Base-by-base conservation (phyloP, 2,797 vertebrate species). In the Perodicticus potto region DNA sequence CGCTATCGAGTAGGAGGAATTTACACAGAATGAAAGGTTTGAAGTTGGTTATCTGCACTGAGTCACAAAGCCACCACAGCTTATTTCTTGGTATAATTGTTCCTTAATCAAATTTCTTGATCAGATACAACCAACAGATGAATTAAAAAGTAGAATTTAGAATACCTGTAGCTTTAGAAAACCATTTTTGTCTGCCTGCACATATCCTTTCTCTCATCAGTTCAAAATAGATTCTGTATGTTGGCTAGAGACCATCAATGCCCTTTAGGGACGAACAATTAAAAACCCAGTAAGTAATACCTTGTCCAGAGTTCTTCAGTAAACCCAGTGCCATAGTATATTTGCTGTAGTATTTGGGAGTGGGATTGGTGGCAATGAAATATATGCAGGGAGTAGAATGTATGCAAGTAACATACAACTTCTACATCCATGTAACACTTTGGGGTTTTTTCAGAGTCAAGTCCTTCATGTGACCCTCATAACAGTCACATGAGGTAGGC, bases 41-140 rank as follows among this genome's bases (percentile, higher is more conserved):
- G 23, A 91, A 84, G 37, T 77, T 92, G 34, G 17, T 89, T 93
- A 69, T 76, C 34, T 80, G 2, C 77, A 34, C 37, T 95, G 72
- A 86, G 53, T 93, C 27, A 73, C 55, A 63, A 87, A 81, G 22
- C 19, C n/a, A 81, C 19, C 70, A 14, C 77, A 86, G 53, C 20
- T 89, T 94, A 49, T 81, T 94, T 94, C 53, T 94, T 93, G 29
- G 12, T 78, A 17, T 70, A 69, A 69, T 87, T 82, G 34, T 91
- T 93, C 22, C 23, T 78, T 86, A 83, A 70, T 89, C 25, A 95
- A 45, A 74, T 91, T 55, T 82, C 59, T 76, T 83, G n/a, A 74
- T 57, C 53, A 76, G 40, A 53, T 92, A 34, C n/a, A 83, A 74
- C 25, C n/a, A 84, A 67, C 11, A 70, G 49, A 53, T 78, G 63